Conservation (phyloP, 2,113 vertebrate species). For the Choloepus hoffmanni region DNA sequence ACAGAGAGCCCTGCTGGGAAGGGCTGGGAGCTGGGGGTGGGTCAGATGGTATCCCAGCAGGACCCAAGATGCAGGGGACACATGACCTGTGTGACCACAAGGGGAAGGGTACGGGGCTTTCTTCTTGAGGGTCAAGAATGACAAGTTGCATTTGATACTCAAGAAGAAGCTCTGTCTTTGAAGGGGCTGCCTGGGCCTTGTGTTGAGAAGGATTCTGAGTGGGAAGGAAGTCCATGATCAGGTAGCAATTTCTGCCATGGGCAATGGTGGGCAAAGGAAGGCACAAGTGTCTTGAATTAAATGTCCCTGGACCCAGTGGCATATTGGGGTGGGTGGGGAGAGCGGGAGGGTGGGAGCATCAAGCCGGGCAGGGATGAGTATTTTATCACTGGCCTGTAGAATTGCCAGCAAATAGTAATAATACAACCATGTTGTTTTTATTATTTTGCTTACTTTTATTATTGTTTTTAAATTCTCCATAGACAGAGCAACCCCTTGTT, state of each 20-base stretch:
- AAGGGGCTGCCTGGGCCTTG: fast-evolving
- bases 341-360: fast-evolving
- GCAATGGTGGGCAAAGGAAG: fast-evolving
- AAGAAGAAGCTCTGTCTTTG: too few species aligned
- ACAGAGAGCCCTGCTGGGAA: fast-evolving
- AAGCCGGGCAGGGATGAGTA: fast-evolving
- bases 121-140: background rate
- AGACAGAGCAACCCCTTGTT: fast-evolving
- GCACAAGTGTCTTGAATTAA: too few species aligned
- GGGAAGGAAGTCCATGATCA: fast-evolving
- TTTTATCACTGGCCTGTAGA: background rate
- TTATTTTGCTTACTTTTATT: fast-evolving
- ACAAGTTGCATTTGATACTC: too few species aligned
- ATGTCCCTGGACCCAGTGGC: background rate
- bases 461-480: fast-evolving
- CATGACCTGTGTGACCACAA: fast-evolving
- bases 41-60: fast-evolving
- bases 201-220: background rate
- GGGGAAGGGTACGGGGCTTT: background rate
- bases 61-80: fast-evolving
- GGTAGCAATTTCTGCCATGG: background rate
- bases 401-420: fast-evolving
- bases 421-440: fast-evolving
- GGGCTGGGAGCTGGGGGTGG: fast-evolving
- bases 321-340: fast-evolving